Conservation (phyloP, 2,797 vertebrate genomes). For the Simalia tracyae region DNA sequence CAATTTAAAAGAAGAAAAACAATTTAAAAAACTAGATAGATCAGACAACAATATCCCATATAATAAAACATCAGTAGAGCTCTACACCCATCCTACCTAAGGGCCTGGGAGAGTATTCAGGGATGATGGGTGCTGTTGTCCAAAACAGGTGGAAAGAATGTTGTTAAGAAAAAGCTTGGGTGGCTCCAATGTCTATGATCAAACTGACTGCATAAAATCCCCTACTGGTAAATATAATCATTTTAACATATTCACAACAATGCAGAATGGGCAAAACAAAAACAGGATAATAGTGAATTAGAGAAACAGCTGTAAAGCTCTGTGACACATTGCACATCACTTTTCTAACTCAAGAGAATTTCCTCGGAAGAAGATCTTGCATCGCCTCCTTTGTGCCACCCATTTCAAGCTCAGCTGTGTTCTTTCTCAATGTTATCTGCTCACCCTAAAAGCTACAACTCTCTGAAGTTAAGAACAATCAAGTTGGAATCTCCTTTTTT, state of each 20-base stretch:
- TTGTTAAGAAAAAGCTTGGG: not conserved
- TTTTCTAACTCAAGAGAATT: not conserved
- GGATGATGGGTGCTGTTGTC: not conserved
- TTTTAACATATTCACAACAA: not conserved
- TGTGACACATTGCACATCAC: not conserved
- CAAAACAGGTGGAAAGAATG: not conserved
- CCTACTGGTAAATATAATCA: not conserved
- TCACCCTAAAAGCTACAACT: not conserved
- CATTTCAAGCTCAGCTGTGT: not conserved
- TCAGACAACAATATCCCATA: too few species aligned
- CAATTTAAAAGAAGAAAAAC: too few species aligned
- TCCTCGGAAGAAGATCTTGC: not conserved
- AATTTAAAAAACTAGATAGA: too few species aligned
- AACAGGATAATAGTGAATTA: not conserved
- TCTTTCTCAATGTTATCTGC: not conserved
- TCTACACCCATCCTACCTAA: too few species aligned
- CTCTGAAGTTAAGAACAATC: not conserved
- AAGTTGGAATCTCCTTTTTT: not conserved
- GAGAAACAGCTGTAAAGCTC: not conserved
- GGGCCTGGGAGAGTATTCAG: not conserved
- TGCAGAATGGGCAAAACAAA: not conserved
- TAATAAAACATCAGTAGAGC: too few species aligned
- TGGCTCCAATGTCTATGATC: not conserved
- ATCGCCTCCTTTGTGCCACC: not conserved
- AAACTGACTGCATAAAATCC: not conserved